Base-by-base conservation (phyloP, 2,113 vertebrate genomes). In the Trachemys scripta region DNA sequence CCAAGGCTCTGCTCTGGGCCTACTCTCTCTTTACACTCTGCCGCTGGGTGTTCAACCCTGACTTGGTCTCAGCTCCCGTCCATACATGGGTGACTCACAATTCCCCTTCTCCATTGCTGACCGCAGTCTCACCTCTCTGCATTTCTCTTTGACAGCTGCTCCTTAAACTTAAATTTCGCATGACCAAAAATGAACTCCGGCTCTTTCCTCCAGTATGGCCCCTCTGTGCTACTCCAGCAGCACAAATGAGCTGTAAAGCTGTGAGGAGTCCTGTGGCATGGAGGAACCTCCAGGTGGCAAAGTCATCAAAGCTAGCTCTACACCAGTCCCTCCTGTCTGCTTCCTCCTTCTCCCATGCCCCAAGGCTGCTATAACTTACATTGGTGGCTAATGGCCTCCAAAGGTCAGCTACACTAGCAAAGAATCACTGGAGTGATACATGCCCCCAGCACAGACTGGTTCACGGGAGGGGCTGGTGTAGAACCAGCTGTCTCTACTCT, bases 61-160 rank as follows among this genome's bases (percentile, higher is more conserved):
- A 93, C 92, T 96, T 97, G 96, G 95, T 78, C 22, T 72, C n/a
- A 38, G n/a, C 9, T 72, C 19, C 38, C 42, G 93, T 92, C 90
- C 2, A 1, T 54, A 80, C 75, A 47, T 35, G 65, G 54, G 75
- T 97, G 97, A 97, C 92, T 97, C 97, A 45, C 42, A 47, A 27
- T 78, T 45, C 47, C 25, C 75, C 42, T 59, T 92, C 47, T 49
- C 54, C 1, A 5, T 0, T 88, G 79, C 92, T 97, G 91, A 93
- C 91, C 89, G 89, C 3, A 0, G 20, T 96, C 92, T 92, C 93
- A 90, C 85, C 95, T 97, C 94, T 72, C 93, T 76, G 93, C 75
- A 96, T 95, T 45, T 85, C 47, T 92, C 89, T 85, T 81, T 91
- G 92, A 97, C 82, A 90, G 95, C 90, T 97, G 96, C 78, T 94